Evolutionary conservation across 2,888 invertebrate species (phyloP), one percentile per base, ranked within the genome.

Genomic region (Sicus ferrugineus): DNA sequence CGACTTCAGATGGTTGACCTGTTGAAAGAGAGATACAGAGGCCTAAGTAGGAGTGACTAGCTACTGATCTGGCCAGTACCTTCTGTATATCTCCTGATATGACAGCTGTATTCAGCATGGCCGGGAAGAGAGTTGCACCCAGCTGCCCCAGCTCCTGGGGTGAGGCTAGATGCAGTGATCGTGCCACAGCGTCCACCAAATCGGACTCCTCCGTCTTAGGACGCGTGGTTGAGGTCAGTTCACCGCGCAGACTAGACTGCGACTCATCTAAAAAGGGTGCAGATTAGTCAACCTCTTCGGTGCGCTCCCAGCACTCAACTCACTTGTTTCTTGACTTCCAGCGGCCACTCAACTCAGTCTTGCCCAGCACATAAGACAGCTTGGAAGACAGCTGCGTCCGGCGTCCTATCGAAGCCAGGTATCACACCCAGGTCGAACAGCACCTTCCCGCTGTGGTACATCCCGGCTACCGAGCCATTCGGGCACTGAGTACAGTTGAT

Each of bases 341-440:
- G 86, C 59, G 42, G n/a, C 86, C 92, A 89, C 61, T 91, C n/a
- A n/a, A n/a, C n/a, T n/a, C 90, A 5, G 87, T 86, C 80, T 96
- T 94, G 0, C 94, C 92, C 28, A 98, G 86, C 0, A 98, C 94
- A 79, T 96, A 98, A 0, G 93, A 89, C 1, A 98, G 87, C 84
- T 98, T 98, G 2, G 95, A 91, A n/a, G 9, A 97, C 88, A 0
- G 97, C 97, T 0, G 98, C 96, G 84, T 98, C 98, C 0, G 95
- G 92, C 0, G 98, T 98, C 85, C 86, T 85, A 73, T 85, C 85
- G 69, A 77, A 85, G 2, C 85, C 83, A 0, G 82, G 79, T 38
- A 85, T 77, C 9, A 85, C 75, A 75, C 86, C 79, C 68, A 80
- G 71, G 26, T 82, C 81, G 46, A 72, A 75, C 7, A 82, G 76